Evolutionary conservation across 1,140 invertebrate species (phyloP).

Genomic region (Daktulosphaira vitifoliae): DNA sequence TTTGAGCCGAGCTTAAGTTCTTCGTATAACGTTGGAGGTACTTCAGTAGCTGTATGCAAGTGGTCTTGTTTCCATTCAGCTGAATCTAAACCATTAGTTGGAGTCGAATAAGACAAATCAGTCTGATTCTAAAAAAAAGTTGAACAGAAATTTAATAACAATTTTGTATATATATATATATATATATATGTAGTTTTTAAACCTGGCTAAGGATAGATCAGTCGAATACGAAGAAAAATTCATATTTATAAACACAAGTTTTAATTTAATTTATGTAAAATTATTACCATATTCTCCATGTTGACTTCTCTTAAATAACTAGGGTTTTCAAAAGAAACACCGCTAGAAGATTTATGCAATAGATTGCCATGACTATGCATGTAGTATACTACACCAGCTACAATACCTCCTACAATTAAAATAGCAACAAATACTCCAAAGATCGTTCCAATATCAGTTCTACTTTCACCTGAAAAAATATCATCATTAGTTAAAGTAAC

Average conservation of each 20-base stretch:
- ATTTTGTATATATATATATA: no score
- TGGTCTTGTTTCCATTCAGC: constrained; percentile 48
- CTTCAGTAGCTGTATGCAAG: constrained; percentile 51
- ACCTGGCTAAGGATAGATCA: no score
- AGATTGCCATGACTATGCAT: constrained; percentile 54
- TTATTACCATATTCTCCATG: constrained; percentile 51
- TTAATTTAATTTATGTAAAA: neutral
- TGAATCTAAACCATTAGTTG: constrained; percentile 8
- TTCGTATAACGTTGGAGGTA: constrained; percentile 65
- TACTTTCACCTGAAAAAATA: constrained; percentile 39
- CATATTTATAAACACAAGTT: no score
- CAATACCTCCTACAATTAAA: constrained; percentile 53
- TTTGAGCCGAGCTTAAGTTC: constrained; percentile 68
- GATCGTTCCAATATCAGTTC: constrained; percentile 50
- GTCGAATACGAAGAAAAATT: no score
- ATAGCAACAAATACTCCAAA: constrained; percentile 58
- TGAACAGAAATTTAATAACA: no score
- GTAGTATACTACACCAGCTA: constrained; percentile 56
- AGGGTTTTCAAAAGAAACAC: constrained; percentile 76
- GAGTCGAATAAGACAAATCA: constrained; percentile 1
- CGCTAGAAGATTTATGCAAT: constrained; percentile 48
- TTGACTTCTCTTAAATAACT: constrained; percentile 68
- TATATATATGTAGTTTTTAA: no score
- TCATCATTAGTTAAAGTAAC: neutral
- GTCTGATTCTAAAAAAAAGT: constrained; percentile 8